phyloP scores from a whole-genome alignment of 2,797 vertebrate genomes.

The Sparus aurata region DNA sequence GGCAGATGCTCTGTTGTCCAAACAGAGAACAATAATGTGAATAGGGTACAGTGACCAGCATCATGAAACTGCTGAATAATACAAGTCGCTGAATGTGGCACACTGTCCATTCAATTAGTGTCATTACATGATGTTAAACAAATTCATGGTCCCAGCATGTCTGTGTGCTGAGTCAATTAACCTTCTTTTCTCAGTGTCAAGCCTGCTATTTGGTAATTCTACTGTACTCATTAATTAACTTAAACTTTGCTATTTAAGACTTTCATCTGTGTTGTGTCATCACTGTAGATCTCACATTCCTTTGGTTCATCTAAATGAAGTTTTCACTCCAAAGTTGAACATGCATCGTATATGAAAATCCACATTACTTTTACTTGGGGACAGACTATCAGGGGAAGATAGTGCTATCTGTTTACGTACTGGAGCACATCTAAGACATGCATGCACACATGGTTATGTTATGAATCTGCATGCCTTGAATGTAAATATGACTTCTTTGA shows the following conservation, averaged over 20 bases:
- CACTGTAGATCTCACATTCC: neutral
- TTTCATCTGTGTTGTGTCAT: slow-evolving; percentile 8
- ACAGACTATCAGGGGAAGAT: too few species aligned
- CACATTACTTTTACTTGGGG: neutral
- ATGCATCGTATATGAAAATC: neutral
- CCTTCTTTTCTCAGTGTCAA: slow-evolving; percentile 17
- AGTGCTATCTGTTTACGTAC: too few species aligned
- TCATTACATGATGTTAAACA: slow-evolving; percentile 58
- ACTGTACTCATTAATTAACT: neutral
- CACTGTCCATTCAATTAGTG: slow-evolving; percentile 59
- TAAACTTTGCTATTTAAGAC: neutral
- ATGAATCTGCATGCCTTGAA: too few species aligned
- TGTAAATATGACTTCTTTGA: too few species aligned
- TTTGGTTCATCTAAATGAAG: neutral
- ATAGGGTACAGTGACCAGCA: slow-evolving; percentile 65
- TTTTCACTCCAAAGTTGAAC: neutral
- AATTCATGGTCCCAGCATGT: slow-evolving; percentile 32
- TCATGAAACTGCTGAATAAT: slow-evolving; percentile 68
- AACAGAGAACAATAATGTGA: slow-evolving; percentile 74
- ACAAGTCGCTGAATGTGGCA: slow-evolving; percentile 65
- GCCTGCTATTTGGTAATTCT: slow-evolving; percentile 3
- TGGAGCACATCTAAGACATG: too few species aligned
- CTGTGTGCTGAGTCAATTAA: slow-evolving; percentile 41
- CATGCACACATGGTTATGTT: too few species aligned
- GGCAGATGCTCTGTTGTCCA: slow-evolving; percentile 70